Evolutionary conservation across 2,888 invertebrate species (phyloP), one percentile per base, ranked within the genome.

Genomic region (Schizotus pectinicornis): DNA sequence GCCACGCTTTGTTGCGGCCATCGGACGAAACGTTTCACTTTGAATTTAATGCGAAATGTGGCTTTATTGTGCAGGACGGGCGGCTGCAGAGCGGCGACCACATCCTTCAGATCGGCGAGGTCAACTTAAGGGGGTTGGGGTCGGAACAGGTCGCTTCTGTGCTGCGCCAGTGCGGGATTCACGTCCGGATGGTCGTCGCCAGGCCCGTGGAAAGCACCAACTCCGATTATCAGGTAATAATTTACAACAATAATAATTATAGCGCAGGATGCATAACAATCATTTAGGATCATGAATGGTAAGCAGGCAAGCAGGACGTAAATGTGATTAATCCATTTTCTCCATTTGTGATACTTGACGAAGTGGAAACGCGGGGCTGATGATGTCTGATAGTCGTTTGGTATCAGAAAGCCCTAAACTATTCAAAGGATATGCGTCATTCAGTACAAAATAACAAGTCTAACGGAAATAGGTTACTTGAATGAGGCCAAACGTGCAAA

Each of bases 61-160:
- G 34, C 41, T 33, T 22, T 22, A 22, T 22, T 22, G 22, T 79
- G 0, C 79, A 95, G 94, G 98, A 99, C 84, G 94, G 94, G 51
- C 87, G 97, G 50, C 85, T 99, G 65, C 95, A 94, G 80, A 93
- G 96, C 80, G 98, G 98, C 6, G 99, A 99, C 81, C 98, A 99
- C 82, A 93, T 99, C 73, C 85, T 99, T 69, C 98, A 98, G 82
- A 94, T 94, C 68, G 93, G 94, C 45, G 92, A 96, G 67, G 94
- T 97, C 67, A 96, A 95, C 82, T 85, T 98, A 68, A 89, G 97
- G 50, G 98, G 98, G 57, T 94, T 98, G 86, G 95, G 95, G 59
- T 96, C 96, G 45, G 98, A 99, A 81, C 94, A 94, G 81, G 93
- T 94, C 47, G 95, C 95, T 7, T 88, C 92, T 33, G 94, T 95